These are phyloP conservation scores for Hirundo rustica DNA, from an alignment of 2,797 vertebrate species.

Conservation along the genomic window DNA sequence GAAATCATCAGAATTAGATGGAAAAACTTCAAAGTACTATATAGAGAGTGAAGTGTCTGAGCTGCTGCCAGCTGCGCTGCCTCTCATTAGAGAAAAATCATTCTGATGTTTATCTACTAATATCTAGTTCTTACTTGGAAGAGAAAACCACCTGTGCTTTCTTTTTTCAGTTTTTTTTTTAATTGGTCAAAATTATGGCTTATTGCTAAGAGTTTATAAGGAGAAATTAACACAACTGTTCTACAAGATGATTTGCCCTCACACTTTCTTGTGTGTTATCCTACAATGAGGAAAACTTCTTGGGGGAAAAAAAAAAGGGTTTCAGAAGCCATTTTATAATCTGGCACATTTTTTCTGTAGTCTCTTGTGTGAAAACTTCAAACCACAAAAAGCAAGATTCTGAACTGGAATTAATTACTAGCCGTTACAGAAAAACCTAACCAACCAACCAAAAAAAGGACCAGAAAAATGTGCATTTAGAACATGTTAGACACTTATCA, in stretches of 20 bases:
- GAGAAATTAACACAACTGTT: neutral
- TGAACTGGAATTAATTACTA: neutral
- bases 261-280: neutral
- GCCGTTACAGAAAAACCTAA: neutral
- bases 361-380: neutral
- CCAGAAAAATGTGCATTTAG: neutral
- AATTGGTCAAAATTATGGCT: neutral
- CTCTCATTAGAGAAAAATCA: neutral
- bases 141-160: neutral
- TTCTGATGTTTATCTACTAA: neutral
- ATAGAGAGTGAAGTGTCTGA: neutral
- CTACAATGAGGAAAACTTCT: neutral
- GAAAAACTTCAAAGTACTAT: neutral
- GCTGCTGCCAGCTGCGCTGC: neutral
- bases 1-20: neutral
- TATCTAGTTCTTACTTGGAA: neutral
- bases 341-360: neutral
- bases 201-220: neutral
- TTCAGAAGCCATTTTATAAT: neutral
- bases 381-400: neutral
- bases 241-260: neutral
- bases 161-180: neutral
- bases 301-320: neutral
- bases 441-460: neutral
- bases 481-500: neutral